Evolutionary conservation across 2,888 invertebrate species (phyloP), one percentile per base, ranked within the genome.

Genomic region (Lepidonotus clava): DNA sequence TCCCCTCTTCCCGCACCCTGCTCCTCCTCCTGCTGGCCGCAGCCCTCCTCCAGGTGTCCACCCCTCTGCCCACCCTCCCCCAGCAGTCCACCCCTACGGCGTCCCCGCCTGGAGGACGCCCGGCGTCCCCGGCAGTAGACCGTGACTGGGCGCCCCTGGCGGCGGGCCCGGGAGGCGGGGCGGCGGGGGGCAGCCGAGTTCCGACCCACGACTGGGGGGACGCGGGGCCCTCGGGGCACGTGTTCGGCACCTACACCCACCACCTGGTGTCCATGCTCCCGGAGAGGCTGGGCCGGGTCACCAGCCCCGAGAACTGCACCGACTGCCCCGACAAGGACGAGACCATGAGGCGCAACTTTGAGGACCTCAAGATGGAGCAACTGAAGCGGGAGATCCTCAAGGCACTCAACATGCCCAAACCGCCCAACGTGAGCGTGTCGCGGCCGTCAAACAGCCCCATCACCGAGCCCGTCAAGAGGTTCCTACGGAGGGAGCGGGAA

Each of bases 341-440:
- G 66, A 46, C 46, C 8, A 14, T 76, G 2, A 24, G 80, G 28
- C 41, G 46, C 46, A 80, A 14, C 11, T 46, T 51, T 28, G 51
- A 80, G 51, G 32, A 41, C 6, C 21, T 46, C 80, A 80, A 51
- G 32, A 4, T 51, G 32, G 80, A 80, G 80, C 80, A 80, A 21
- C 8, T 80, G 0, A 24, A 80, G 80, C 21, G 28, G 24, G 28
- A 80, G 1, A 18, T 80, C 18, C 80, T 80, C 28, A 8, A 6
- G 28, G 6, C 6, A 18, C 80, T 80, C 6, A 80, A 80, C 1
- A 41, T 80, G 46, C 46, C 18, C 28, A 41, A 32, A n/a, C 80
- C 80, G 51, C 80, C 80, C 28, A 80, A 51, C 28, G 80, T 80
- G 41, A 24, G 46, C 4, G 21, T 51, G 14, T 14, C 11, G 51